Base-by-base conservation (phyloP, 2,797 vertebrate genomes). In the Neosalanx taihuensis region DNA sequence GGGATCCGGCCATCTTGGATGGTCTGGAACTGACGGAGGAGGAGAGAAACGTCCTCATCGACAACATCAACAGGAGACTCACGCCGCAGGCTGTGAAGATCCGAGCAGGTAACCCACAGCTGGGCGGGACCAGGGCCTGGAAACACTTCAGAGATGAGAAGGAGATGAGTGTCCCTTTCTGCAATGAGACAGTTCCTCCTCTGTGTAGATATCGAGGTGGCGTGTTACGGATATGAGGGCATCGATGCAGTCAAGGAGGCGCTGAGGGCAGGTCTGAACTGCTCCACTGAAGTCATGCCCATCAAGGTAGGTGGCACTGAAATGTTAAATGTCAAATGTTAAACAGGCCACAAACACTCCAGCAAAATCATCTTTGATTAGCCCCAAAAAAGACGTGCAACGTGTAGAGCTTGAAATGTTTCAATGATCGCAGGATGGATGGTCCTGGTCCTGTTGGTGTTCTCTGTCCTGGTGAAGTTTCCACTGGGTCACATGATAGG, bases 61-160 rank as follows among this genome's bases (percentile, higher is more conserved):
- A 98, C 74, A 99, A 99, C 78, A 99, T 99, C 86, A 98, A 99
- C 91, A 95, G 98, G 77, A 94, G 98, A 75, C 94, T 99, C 76
- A 99, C 97, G 18, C 98, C 97, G 17, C 97, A 99, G 79, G 97
- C 98, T 3, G 97, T 99, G 78, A 99, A 99, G 94, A 99, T 99
- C 86, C 90, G 97, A 93, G 98, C 98, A 89, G 97, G 96, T 96
- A 82, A 61, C 68, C 3, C 6, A 57, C n/a, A 15, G 6, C 17
- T 1, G 4, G 3, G 6, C 23, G 15, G n/a, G 10, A 46, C 9
- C 2, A 46, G 41, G 41, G 7, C 12, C 13, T 46, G 41, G 9
- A 13, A 46, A 46, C 41, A 12, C 3, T 46, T 46, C 13, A 13
- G 41, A 46, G 41, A 46, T 13, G 41, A 12, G 41, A 46, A 46